These are phyloP conservation scores for Cyphomyrus discorhynchus DNA, from an alignment of 2,113 vertebrate genomes.

Conservation along the genomic window DNA sequence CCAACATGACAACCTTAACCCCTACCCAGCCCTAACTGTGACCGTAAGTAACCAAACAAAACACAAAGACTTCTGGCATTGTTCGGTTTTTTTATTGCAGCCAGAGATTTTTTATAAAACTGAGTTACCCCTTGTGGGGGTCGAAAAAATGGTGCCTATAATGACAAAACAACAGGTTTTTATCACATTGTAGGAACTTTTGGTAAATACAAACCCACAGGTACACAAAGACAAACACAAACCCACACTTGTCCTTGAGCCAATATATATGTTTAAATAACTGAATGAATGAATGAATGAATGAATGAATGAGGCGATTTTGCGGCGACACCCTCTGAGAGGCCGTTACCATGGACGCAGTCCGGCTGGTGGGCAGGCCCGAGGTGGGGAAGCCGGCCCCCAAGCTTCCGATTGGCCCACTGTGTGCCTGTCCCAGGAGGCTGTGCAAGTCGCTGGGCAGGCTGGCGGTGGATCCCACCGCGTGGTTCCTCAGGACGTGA, in stretches of 20 bases:
- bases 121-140: background rate
- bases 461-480: conserved; percentile 78
- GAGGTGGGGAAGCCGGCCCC: conserved; percentile 65
- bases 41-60: background rate
- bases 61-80: background rate
- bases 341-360: conserved; percentile 67
- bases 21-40: background rate
- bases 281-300: background rate
- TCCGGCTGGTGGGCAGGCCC: conserved; percentile 63
- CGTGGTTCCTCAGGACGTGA: conserved; percentile 88
- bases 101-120: background rate
- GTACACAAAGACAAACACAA: background rate
- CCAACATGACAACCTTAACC: background rate
- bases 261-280: background rate
- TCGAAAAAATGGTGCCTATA: background rate
- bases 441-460: conserved; percentile 75
- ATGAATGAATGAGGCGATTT: background rate
- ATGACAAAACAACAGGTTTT: background rate
- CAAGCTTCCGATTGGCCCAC: conserved; percentile 68
- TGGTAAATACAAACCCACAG: background rate
- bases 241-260: background rate
- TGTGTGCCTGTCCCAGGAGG: conserved; percentile 72
- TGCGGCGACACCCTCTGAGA: background rate
- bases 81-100: background rate
- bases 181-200: background rate